Evolutionary conservation across 2,797 vertebrate species (phyloP), one percentile per base, ranked within the genome.

Genomic region (Rhinichthys osculus): DNA sequence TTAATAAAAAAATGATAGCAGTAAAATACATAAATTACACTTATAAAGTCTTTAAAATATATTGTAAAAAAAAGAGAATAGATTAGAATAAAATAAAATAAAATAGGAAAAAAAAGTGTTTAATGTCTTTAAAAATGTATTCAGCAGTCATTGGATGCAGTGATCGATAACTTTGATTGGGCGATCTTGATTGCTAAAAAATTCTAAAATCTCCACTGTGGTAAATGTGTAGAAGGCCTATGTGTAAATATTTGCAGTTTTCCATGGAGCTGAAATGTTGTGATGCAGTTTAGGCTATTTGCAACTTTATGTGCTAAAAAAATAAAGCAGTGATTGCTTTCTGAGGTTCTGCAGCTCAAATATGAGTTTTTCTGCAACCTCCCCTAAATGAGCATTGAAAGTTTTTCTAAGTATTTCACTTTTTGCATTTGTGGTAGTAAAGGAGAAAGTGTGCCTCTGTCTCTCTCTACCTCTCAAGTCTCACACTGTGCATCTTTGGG

Each of bases 391-490:
- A 64, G 35, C 21, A 19, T 27, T 44, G 16, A 7, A 57, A 13
- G 33, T 40, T 30, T 40, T n/a, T 40, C 21, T 27, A 52, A 38
- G 59, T 76, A 74, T 33, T 64, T 83, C n/a, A 74, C 17, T 33
- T 5, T 80, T 16, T 50, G 13, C 50, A 74, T 47, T 1, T 35
- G 10, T 38, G 11, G 19, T 54, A 47, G 38, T 33, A 59, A 74
- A 33, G 42, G 13, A 67, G 71, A 52, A 83, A 76, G 21, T 16
- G 23, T 50, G 5, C 21, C 16, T 67, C 8, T 50, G 30, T 76
- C 82, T 66, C 42, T 76, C 72, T 66, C 17, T 70, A 50, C 44
- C 42, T 44, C 40, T 69, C 30, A 52, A 81, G 19, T 50, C 66
- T 38, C 78, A 69, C 44, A 23, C 27, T n/a, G 19, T 50, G 3